Conservation (phyloP, 2,113 vertebrate genomes). For the Phodopus roborovskii region DNA sequence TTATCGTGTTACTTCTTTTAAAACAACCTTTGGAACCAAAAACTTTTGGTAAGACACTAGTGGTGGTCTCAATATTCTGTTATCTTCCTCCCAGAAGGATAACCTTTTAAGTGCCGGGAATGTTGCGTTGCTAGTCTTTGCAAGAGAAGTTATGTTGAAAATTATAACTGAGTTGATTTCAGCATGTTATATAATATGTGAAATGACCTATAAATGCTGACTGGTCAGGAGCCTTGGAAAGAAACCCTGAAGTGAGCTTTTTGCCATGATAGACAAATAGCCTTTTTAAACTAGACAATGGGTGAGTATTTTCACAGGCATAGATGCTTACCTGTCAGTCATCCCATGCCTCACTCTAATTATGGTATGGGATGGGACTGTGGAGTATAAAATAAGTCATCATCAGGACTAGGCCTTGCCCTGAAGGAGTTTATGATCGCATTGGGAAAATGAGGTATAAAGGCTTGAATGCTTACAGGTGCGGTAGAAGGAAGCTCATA, state of each 20-base stretch:
- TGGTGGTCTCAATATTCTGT: background rate
- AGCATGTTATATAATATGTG: background rate
- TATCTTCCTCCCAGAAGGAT: background rate
- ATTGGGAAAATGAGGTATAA: slow-evolving; percentile 45
- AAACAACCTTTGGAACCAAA: background rate
- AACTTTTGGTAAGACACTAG: background rate
- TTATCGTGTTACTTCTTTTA: background rate
- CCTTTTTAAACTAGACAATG: background rate
- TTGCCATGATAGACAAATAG: slow-evolving; percentile 32
- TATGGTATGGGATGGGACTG: background rate
- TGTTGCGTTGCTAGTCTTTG: background rate
- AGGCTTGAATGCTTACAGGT: background rate
- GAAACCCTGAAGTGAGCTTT: background rate
- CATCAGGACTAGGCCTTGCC: slow-evolving; percentile 10
- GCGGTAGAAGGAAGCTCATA: background rate
- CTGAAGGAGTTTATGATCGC: background rate
- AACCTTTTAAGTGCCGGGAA: background rate
- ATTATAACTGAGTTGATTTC: background rate
- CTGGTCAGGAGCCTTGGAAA: background rate
- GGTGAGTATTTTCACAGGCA: background rate
- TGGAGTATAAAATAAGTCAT: background rate
- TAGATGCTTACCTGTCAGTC: background rate
- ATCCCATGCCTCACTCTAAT: background rate
- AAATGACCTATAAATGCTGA: background rate
- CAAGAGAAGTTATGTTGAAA: background rate